Evolutionary conservation across 2,113 vertebrate species (phyloP).

Genomic region (Dicerorhinus sumatrensis): DNA sequence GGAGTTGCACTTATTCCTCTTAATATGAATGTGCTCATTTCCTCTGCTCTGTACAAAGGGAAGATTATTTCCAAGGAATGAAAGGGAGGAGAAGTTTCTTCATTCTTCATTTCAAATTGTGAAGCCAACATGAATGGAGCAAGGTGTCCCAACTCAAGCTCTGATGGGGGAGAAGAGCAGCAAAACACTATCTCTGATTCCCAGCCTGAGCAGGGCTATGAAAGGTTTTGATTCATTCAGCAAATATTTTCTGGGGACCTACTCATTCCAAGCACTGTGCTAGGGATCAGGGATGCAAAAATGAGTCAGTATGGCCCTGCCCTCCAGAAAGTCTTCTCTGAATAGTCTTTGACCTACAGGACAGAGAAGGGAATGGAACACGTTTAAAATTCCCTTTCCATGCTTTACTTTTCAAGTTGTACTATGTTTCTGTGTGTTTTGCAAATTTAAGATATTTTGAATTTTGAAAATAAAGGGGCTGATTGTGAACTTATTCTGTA

Average conservation of each 20-base stretch:
- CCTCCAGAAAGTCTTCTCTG: neutral
- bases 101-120: neutral
- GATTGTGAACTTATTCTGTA: neutral
- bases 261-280: neutral
- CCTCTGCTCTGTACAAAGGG: neutral
- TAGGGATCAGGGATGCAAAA: neutral
- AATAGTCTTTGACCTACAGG: neutral
- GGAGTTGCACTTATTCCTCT: neutral
- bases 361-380: neutral
- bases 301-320: neutral
- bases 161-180: neutral
- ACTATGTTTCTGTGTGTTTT: neutral
- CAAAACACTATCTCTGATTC: too few species aligned
- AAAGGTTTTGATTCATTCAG: neutral
- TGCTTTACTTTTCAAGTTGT: neutral
- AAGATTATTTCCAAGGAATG: neutral
- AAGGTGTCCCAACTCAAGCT: neutral
- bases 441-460: neutral
- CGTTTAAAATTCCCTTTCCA: neutral
- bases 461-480: neutral
- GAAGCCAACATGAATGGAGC: neutral
- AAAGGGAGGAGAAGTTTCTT: neutral
- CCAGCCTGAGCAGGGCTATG: neutral
- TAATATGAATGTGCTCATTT: neutral
- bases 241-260: neutral